Conservation (phyloP, 1,140 invertebrate species). For the Pollicipes pollicipes region DNA sequence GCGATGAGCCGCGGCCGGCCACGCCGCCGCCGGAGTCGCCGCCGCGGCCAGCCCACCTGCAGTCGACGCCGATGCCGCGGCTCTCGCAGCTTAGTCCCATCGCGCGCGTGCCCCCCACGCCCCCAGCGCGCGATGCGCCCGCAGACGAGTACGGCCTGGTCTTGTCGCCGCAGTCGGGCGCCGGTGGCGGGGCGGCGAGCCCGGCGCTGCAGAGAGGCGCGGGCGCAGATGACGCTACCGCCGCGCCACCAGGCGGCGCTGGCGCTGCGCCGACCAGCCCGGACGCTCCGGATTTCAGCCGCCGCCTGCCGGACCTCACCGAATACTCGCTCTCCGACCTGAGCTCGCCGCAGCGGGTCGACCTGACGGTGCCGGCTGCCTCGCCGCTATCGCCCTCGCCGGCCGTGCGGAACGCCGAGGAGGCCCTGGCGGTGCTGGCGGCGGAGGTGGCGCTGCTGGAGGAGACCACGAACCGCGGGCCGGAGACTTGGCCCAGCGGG, state of each 20-base stretch:
- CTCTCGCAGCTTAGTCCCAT: neutral
- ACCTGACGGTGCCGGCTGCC: neutral
- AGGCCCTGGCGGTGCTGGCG: conserved; percentile 40
- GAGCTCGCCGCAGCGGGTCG: neutral
- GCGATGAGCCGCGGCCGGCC: neutral
- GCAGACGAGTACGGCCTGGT: too few relatives aligned
- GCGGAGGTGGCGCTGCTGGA: conserved; percentile 49
- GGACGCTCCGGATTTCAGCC: neutral
- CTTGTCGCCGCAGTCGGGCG: too few relatives aligned
- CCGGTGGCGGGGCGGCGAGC: neutral
- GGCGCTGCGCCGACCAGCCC: neutral
- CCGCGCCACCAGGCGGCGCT: too few relatives aligned
- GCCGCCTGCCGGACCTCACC: neutral
- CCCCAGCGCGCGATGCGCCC: too few relatives aligned
- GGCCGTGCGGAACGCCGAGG: neutral
- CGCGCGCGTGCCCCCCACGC: neutral
- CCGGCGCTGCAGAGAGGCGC: neutral
- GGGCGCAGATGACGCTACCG: too few relatives aligned
- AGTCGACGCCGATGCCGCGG: neutral
- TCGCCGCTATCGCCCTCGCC: neutral
- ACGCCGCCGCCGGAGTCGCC: neutral
- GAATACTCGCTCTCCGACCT: neutral
- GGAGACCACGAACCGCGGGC: conserved; percentile 64
- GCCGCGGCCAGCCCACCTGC: neutral
- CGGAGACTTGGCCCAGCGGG: conserved; percentile 86